Base-by-base conservation (phyloP, 1,140 invertebrate genomes). In the Pachypeltis micranthus region DNA sequence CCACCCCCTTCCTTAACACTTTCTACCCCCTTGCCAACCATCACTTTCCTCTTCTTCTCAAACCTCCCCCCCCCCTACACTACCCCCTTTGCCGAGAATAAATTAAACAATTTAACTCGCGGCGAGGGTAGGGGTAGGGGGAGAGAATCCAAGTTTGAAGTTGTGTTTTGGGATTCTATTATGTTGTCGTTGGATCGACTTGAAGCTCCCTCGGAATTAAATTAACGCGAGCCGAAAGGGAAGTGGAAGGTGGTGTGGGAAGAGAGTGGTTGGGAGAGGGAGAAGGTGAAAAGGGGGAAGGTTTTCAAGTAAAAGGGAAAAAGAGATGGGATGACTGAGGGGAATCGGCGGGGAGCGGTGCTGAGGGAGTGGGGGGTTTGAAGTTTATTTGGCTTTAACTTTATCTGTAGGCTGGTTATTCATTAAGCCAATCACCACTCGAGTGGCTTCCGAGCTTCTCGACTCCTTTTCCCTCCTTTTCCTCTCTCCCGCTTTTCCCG, bases 71-170 rank as follows among this genome's bases (percentile, higher is more conserved):
- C 63, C 34, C 58, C 44, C 39, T 56, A 44, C 63, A 16, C 21
- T 27, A 16, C 57, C 44, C 57, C 31, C 21, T 21, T n/a, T 44
- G 10, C 27, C 44, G 24, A 44, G 64, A 65, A 65, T 65, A 59
- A 65, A 65, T 65, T 65, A 65, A 65, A 65, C 64, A 65, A 65
- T 65, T 65, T 65, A 65, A 65, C 64, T 65, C 59, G 60, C n/a
- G n/a, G n/a, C n/a, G n/a, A n/a, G n/a, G n/a, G n/a, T n/a, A n/a
- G 28, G 29, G 26, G 57, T 7, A 58, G 16, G 39, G 51, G 51
- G 51, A 19, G 4, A 23, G 24, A 2, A 51, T n/a, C 19, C 23
- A 58, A 60, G 57, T 60, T 60, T 60, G 60, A 59, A 65, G 64
- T 62, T 62, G 64, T 65, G 64, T 65, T 65, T 65, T 62, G 64